Evolutionary conservation across 2,888 invertebrate species (phyloP).

Genomic region (Entomobrya multifasciata): DNA sequence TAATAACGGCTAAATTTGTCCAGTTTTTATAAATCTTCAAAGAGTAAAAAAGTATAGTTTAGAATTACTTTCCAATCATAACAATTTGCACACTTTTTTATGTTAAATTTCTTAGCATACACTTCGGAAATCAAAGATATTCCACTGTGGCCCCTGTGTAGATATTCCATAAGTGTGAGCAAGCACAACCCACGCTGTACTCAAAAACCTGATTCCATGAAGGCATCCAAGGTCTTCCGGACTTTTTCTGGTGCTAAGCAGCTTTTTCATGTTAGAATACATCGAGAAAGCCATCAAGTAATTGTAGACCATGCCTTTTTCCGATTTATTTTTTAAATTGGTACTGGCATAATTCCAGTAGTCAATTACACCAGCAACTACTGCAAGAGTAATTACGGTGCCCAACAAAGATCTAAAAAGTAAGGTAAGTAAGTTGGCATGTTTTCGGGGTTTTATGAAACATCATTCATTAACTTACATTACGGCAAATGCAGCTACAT

Average conservation of each 20-base stretch:
- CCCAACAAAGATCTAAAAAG: conserved; percentile 44
- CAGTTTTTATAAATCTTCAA: background rate
- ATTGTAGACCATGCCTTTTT: conserved; percentile 33
- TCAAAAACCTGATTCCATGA: conserved; percentile 86
- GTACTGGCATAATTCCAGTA: too few species aligned
- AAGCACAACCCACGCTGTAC: conserved; percentile 85
- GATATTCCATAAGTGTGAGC: conserved; percentile 87
- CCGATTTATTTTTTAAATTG: too few species aligned
- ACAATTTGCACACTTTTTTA: background rate
- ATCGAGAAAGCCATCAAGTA: conserved; percentile 85
- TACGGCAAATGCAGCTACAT: conserved; percentile 79
- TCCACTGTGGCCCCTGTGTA: conserved; percentile 82
- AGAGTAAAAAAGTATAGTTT: conserved; percentile 69
- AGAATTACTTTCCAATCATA: background rate
- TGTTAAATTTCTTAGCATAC: too few species aligned
- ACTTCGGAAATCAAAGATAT: conserved; percentile 84
- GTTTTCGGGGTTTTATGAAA: background rate
- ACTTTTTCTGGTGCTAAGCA: conserved; percentile 83
- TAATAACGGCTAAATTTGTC: conserved; percentile 82
- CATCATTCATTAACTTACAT: conserved; percentile 80
- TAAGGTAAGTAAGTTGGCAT: background rate
- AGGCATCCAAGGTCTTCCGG: conserved; percentile 85
- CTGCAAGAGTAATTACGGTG: conserved; percentile 11
- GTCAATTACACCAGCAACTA: conserved; percentile 40
- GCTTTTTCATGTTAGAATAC: conserved; percentile 84